Percentiles rank a stretch among this genome's conserved stretches.
These are phyloP conservation scores for Otolemur garnettii DNA, from an alignment of 2,113 vertebrate genomes.

Conservation along the genomic window DNA sequence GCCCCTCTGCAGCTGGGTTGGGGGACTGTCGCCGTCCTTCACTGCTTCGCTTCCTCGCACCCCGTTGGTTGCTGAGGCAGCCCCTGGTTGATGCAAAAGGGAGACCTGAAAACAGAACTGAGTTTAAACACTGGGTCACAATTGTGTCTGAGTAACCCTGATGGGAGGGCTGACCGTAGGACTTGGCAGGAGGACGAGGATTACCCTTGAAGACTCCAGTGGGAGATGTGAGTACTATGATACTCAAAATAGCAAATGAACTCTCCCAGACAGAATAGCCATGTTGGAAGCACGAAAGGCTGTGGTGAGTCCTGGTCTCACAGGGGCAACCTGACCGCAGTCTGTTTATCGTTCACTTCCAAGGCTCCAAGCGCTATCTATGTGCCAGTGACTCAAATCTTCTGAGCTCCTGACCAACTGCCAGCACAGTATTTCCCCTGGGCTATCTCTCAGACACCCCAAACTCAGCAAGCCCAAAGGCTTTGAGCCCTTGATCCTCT, in stretches of 20 bases:
- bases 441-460: not conserved
- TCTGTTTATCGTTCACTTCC: slow-evolving; percentile 48
- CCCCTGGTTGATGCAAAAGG: not conserved
- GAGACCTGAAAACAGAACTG: not conserved
- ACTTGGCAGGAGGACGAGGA: not conserved
- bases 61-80: not conserved
- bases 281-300: not conserved
- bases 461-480: slow-evolving; percentile 53
- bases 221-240: not conserved
- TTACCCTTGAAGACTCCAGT: not conserved
- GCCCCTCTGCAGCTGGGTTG: not conserved
- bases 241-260: not conserved
- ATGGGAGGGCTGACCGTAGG: not conserved
- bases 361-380: slow-evolving; percentile 71
- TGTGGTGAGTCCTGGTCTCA: not conserved
- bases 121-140: not conserved
- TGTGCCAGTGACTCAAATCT: slow-evolving; percentile 67
- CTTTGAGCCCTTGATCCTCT: slow-evolving; percentile 65
- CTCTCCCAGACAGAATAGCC: slow-evolving; percentile 26
- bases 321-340: not conserved
- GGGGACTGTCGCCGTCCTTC: not conserved
- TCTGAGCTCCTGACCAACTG: slow-evolving; percentile 72
- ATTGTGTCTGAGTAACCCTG: not conserved
- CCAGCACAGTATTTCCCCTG: slow-evolving; percentile 69
- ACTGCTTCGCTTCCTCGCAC: not conserved